These are phyloP conservation scores for Acanthopagrus latus DNA, from an alignment of 2,797 vertebrate species.

Conservation along the genomic window DNA sequence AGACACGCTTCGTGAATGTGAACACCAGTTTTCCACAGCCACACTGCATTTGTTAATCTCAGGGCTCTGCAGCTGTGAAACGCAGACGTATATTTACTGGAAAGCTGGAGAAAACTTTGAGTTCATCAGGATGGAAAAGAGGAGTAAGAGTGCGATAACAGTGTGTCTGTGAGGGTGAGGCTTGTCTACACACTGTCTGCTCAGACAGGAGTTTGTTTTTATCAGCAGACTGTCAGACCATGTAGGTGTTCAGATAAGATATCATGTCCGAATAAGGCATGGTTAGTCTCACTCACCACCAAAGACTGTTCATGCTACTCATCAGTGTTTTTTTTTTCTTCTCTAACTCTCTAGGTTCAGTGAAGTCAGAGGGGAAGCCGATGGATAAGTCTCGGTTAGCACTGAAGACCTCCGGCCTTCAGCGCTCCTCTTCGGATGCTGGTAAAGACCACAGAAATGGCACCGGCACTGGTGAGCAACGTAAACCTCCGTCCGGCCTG, in stretches of 20 bases:
- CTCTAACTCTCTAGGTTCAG: slow-evolving; percentile 59
- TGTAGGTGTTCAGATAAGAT: slow-evolving; percentile 77
- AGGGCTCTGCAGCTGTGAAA: slow-evolving; percentile 57
- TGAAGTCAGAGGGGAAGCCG: slow-evolving; percentile 77
- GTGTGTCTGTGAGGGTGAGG: slow-evolving; percentile 32
- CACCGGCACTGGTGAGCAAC: slow-evolving; percentile 83
- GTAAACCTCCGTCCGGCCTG: slow-evolving; percentile 94
- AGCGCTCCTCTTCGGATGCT: slow-evolving; percentile 94
- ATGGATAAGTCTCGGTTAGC: slow-evolving; percentile 92
- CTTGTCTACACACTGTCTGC: slow-evolving; percentile 49
- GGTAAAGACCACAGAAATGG: slow-evolving; percentile 88
- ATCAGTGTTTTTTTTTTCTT: slow-evolving; percentile 13
- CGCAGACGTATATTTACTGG: slow-evolving; percentile 61
- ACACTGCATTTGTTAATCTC: slow-evolving; percentile 54
- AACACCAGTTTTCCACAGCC: slow-evolving; percentile 72
- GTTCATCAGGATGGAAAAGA: slow-evolving; percentile 79
- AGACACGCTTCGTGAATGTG: slow-evolving; percentile 57
- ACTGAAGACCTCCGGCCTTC: slow-evolving; percentile 90
- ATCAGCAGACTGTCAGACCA: slow-evolving; percentile 71
- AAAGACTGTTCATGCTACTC: slow-evolving; percentile 34
- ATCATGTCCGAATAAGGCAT: slow-evolving; percentile 55
- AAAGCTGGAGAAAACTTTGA: slow-evolving; percentile 65
- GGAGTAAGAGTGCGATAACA: slow-evolving; percentile 73
- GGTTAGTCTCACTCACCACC: slow-evolving; percentile 51
- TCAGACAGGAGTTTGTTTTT: slow-evolving; percentile 53